Evolutionary conservation across 1,140 invertebrate genomes (phyloP).

Genomic region (Drosophila pruinosa): DNA sequence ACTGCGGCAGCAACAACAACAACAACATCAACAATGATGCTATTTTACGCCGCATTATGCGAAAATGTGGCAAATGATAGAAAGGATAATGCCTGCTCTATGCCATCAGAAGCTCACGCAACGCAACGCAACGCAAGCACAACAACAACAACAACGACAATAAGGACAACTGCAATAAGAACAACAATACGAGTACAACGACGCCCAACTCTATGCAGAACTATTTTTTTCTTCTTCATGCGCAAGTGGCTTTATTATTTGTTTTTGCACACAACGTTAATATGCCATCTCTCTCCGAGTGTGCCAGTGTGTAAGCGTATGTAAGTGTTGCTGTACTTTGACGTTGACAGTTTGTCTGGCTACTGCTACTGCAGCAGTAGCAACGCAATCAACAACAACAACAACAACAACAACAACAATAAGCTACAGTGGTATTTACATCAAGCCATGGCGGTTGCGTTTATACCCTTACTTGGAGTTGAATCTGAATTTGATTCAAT

Average conservation of each 20-base stretch:
- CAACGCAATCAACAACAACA: not conserved
- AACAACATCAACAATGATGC: conserved; percentile 20
- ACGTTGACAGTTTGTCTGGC: conserved; percentile 43
- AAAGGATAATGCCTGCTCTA: conserved; percentile 65
- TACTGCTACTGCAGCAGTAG: conserved; percentile 23
- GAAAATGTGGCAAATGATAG: conserved; percentile 77
- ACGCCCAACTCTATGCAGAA: conserved; percentile 39
- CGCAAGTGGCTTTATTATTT: conserved; percentile 76
- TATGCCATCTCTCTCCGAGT: conserved; percentile 21
- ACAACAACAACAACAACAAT: not conserved
- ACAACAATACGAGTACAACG: conserved; percentile 14
- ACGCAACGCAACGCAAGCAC: not conserved
- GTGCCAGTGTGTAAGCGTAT: conserved; percentile 14
- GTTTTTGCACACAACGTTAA: conserved; percentile 64
- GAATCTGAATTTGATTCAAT: not conserved
- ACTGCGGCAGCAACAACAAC: conserved; percentile 34
- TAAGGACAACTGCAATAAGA: conserved; percentile 1
- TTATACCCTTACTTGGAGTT: not conserved
- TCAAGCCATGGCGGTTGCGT: not conserved
- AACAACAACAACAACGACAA: conserved; percentile 15
- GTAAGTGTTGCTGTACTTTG: conserved; percentile 12
- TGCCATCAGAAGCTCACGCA: conserved; percentile 24
- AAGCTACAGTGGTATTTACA: too few relatives aligned
- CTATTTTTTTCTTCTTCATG: conserved; percentile 52
- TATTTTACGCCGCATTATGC: conserved; percentile 67